phyloP scores from a whole-genome alignment of 2,113 vertebrate species.

The Phalacrocorax aristotelis region DNA sequence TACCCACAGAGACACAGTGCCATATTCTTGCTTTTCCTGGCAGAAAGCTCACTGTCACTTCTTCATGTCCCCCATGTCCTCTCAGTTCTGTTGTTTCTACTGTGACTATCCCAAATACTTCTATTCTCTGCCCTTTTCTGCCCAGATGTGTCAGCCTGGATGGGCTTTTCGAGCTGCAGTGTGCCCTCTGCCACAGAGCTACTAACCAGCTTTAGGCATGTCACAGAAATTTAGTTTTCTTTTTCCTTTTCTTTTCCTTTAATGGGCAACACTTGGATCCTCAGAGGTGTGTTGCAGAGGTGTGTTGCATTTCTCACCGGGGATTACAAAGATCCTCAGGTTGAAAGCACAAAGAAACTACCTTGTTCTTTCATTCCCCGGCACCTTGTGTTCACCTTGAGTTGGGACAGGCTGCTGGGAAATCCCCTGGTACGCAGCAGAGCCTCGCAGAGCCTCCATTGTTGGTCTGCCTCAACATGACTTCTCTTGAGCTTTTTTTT shows the following conservation, averaged over 20 bases:
- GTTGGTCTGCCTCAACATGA: neutral
- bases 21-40: neutral
- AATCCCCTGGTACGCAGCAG: neutral
- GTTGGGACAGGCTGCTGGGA: neutral
- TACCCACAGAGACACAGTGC: neutral
- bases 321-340: neutral
- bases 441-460: neutral
- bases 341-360: neutral
- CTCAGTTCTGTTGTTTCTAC: neutral
- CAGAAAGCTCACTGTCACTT: neutral
- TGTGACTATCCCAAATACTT: neutral
- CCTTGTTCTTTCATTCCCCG: neutral
- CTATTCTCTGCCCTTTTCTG: neutral
- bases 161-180: neutral
- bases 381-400: neutral
- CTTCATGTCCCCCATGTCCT: rapidly evolving
- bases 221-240: neutral
- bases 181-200: neutral
- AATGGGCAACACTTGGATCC: neutral
- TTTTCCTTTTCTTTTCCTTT: neutral
- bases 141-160: neutral
- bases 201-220: neutral
- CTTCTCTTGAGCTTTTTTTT: neutral
- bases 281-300: rapidly evolving
- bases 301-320: neutral